Evolutionary conservation across 2,113 vertebrate genomes (phyloP), one percentile per base, ranked within the genome.

Genomic region (Hemiscyllium ocellatum): DNA sequence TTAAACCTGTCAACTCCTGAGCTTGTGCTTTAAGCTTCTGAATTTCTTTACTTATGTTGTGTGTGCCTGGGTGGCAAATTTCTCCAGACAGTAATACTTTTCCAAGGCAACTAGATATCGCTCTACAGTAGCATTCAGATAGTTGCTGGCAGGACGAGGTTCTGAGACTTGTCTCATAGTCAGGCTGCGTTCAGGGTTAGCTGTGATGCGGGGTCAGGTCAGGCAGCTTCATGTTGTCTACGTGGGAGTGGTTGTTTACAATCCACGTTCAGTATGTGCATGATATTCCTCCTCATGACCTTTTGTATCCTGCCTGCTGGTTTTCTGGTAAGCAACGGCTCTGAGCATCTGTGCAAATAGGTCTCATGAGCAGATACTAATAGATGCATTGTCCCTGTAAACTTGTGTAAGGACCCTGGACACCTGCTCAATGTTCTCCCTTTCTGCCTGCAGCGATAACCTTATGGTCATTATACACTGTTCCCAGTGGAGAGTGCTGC

Each of bases 401-500:
- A 68, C 61, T 37, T 68, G 4, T 94, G 37, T 69, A 69, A 94
- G n/a, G 68, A 19, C 68, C 42, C 37, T 52, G 42, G 50, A 70
- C 42, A 70, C 42, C 94, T 95, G 69, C 69, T 72, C 94, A 95
- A 47, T 52, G 47, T 52, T 95, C 68, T 95, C 61, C 15, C 89
- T 76, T 95, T 72, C 94, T 95, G 94, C 94, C 94, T 72, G 68
- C 42, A 37, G 66, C 66, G 37, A 94, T 69, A 94, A 94, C 66
- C 66, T 94, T 42, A 76, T 76, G 42, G 93, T 42, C 70, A 37
- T 80, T 80, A 80, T 13, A 0, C 80, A 4, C 24, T 90, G 87
- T 70, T 50, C 68, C 94, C 69, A 50, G 24, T 72, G 68, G 68
- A 72, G 42, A 6, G 22, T 72, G 6, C 94, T 33, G 47, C 42